Evolutionary conservation across 1,140 invertebrate genomes (phyloP), one percentile per base, ranked within the genome.

Genomic region (Nylanderia fulva): DNA sequence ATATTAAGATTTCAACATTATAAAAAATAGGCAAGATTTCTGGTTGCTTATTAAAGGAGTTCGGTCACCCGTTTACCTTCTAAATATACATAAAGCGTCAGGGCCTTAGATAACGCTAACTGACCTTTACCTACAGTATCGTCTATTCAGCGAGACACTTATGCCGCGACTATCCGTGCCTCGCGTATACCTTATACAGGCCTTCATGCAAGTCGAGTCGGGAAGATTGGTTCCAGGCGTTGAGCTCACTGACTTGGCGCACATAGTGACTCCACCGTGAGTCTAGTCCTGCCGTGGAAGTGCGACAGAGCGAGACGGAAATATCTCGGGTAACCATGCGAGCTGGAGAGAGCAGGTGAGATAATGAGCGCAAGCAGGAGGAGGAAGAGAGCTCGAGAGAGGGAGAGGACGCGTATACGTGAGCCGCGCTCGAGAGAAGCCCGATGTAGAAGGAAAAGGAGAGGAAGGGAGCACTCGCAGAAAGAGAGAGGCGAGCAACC

Each of bases 211-310:
- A 75, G 60, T 54, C 61, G 29, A 39, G 13, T 15, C 75, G 29
- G 85, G 72, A 15, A 79, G 64, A 88, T 89, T 52, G 87, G 83
- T 86, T 87, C 85, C 91, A 91, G 86, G 90, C 92, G 90, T 89
- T 80, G 92, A 91, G 88, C 86, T 91, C 90, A 88, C 88, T 85
- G 91, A 83, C 88, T 86, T 89, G 77, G 86, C 86, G 79, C 85
- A 63, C 69, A 39, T 29, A 74, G 76, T 61, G 83, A 76, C 85
- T 90, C 86, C 85, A 85, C 74, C 52, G 69, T 36, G 48, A 74
- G 58, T 80, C 58, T 63, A 66, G 80, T 54, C 68, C 68, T 29
- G 76, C 84, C 60, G 87, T 87, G 90, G 85, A 82, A 90, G 85
- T 85, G 48, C 18, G 66, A 71, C 71, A 42, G 69, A 85, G 68